phyloP scores from a whole-genome alignment of 1,140 invertebrate species.

The Lasioglossum albipes region DNA sequence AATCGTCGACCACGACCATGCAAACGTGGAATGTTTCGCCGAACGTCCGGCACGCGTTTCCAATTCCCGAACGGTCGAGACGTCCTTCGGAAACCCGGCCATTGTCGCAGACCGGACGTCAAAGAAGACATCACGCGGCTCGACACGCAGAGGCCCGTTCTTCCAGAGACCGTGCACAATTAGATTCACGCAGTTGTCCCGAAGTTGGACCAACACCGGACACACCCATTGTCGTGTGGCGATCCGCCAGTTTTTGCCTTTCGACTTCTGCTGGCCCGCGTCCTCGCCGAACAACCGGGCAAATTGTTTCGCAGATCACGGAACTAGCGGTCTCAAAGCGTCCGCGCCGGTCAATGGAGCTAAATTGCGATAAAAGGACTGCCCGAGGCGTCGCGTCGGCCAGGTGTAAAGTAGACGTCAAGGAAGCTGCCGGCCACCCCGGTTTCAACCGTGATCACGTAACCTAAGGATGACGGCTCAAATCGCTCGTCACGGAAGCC shows the following conservation, averaged over 20 bases:
- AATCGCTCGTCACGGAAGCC: background rate
- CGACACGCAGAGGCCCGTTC: background rate
- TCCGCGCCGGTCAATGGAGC: constrained; percentile 40
- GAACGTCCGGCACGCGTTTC: constrained; percentile 49
- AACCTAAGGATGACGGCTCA: background rate
- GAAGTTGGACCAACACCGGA: constrained; percentile 72
- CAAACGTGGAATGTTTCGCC: constrained; percentile 43
- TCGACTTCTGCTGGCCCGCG: background rate
- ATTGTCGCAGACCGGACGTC: constrained; percentile 48
- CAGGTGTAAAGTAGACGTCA: constrained; percentile 56
- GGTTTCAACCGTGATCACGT: background rate
- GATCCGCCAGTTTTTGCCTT: constrained; percentile 47
- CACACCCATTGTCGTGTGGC: constrained; percentile 52
- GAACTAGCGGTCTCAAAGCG: background rate
- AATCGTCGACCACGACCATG: constrained; percentile 14
- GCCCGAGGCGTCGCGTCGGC: background rate
- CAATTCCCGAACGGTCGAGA: constrained; percentile 39
- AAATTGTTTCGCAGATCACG: constrained; percentile 48
- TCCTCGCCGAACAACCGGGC: constrained; percentile 26
- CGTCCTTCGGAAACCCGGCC: constrained; percentile 12
- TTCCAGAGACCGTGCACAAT: constrained; percentile 64
- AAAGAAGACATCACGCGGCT: constrained; percentile 63
- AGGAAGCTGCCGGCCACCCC: background rate
- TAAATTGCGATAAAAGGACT: constrained; percentile 49
- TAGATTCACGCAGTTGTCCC: constrained; percentile 71